Evolutionary conservation across 2,113 vertebrate genomes (phyloP).

Genomic region (Garra rufa): DNA sequence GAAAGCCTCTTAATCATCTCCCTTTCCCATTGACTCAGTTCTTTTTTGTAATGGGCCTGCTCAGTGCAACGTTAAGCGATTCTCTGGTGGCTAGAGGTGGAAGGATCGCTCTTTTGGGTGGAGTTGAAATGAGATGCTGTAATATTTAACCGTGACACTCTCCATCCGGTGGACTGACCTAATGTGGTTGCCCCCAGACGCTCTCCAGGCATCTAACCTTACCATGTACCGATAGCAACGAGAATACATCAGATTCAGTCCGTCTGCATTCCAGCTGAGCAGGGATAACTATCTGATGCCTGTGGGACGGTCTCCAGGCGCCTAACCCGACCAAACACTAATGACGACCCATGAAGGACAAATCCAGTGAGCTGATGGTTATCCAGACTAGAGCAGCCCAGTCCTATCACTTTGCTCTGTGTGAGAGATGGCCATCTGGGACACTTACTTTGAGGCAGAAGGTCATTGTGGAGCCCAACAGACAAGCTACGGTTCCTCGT

Average conservation of each 20-base stretch:
- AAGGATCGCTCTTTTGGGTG: conserved; percentile 14
- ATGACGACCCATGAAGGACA: conserved; percentile 48
- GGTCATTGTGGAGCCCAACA: conserved; percentile 12
- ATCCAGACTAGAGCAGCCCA: conserved; percentile 39
- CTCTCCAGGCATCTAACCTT: conserved; percentile 31
- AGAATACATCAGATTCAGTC: conserved; percentile 34
- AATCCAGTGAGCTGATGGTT: conserved; percentile 54
- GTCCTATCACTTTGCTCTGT: conserved; percentile 36
- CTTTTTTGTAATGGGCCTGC: conserved; percentile 67
- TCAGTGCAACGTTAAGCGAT: conserved; percentile 65
- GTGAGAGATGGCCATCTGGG: conserved; percentile 36
- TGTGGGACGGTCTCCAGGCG: conserved; percentile 20
- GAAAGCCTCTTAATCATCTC: conserved; percentile 83
- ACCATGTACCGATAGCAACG: conserved; percentile 33
- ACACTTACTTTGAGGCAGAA: conserved; percentile 35
- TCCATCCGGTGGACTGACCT: conserved; percentile 10
- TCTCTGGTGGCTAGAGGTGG: conserved; percentile 60
- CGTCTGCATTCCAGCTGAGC: conserved; percentile 9
- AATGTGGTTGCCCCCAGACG: conserved; percentile 22
- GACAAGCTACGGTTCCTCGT: conserved; percentile 12
- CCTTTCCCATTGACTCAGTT: conserved; percentile 77
- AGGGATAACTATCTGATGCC: conserved; percentile 26
- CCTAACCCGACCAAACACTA: conserved; percentile 48
- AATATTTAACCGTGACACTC: conserved; percentile 36
- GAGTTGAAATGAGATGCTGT: conserved; percentile 39